phyloP scores from a whole-genome alignment of 2,888 invertebrate species.

The Periphyllus acericola region DNA sequence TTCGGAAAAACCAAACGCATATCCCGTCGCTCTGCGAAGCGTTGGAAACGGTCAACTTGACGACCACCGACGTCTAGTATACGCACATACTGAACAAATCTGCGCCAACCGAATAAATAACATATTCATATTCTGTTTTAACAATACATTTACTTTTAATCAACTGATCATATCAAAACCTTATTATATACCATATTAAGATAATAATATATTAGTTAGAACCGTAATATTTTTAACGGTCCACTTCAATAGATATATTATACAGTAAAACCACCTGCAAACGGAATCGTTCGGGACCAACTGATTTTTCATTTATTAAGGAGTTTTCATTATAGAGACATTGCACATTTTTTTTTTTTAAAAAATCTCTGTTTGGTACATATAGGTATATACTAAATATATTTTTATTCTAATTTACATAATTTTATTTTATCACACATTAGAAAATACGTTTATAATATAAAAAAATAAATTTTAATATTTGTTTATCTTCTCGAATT shows the following conservation, averaged over 20 bases:
- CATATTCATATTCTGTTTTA: neutral
- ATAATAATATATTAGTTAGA: neutral
- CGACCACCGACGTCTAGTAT: neutral
- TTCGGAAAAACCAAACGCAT: slow-evolving; percentile 1
- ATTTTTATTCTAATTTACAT: too few relatives aligned
- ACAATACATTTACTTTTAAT: neutral
- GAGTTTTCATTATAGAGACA: too few relatives aligned
- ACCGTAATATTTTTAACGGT: neutral
- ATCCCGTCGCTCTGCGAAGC: slow-evolving; percentile 1
- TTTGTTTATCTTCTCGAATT: too few relatives aligned
- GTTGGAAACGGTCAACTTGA: slow-evolving; percentile 13
- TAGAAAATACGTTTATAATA: too few relatives aligned
- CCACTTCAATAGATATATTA: neutral
- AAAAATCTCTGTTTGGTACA: too few relatives aligned
- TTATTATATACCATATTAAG: neutral
- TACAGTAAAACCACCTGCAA: too few relatives aligned
- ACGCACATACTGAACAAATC: neutral
- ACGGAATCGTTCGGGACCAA: too few relatives aligned
- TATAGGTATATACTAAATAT: too few relatives aligned
- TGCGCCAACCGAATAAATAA: neutral
- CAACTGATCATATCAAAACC: neutral
- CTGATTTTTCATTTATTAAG: too few relatives aligned
- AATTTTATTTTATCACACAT: too few relatives aligned
- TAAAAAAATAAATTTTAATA: too few relatives aligned
- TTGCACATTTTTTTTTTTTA: too few relatives aligned